Evolutionary conservation across 2,797 vertebrate species (phyloP), one percentile per base, ranked within the genome.

Genomic region (Thaleichthys pacificus): DNA sequence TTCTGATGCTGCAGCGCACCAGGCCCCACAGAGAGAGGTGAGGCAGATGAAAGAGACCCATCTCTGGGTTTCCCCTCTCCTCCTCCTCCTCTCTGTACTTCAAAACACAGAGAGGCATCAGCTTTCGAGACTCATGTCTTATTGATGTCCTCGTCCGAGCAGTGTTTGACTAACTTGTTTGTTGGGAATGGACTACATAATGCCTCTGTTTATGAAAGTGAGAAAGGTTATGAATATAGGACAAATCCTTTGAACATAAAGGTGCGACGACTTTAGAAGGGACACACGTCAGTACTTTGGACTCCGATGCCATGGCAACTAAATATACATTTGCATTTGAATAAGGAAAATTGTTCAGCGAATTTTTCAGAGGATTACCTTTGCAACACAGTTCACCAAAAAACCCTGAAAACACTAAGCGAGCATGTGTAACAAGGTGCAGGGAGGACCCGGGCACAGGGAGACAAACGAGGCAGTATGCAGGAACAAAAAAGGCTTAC

Each of bases 1-100:
- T 57, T 57, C 19, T 57, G 56, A 22, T 57, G 56, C 9, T 1
- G 56, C 56, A 57, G 15, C 12, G 22, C 24, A 11, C 22, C 12
- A 4, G 12, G n/a, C 35, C 12, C 2, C 35, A 7, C 7, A 24
- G 24, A 15, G 24, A 15, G 4, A n/a, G 3, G 30, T 56, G 6
- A 69, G 63, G 66, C 51, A 72, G 75, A 77, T 74, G 67, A 74
- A 77, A 71, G 38, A 51, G 17, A 22, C 24, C 54, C 51, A 51
- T 51, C 19, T 21, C 54, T 70, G 66, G 75, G 73, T 73, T 81
- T 65, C 24, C 24, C 24, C 64, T 15, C n/a, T 66, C 24, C 24
- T 24, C 24, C 24, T 24, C 24, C 38, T 47, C 64, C 68, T 60
- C 30, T 70, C 42, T 68, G 58, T 70, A 66, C 75, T 77, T 71